Evolutionary conservation across 2,888 invertebrate genomes (phyloP).

Genomic region (Antheraea assamensis): DNA sequence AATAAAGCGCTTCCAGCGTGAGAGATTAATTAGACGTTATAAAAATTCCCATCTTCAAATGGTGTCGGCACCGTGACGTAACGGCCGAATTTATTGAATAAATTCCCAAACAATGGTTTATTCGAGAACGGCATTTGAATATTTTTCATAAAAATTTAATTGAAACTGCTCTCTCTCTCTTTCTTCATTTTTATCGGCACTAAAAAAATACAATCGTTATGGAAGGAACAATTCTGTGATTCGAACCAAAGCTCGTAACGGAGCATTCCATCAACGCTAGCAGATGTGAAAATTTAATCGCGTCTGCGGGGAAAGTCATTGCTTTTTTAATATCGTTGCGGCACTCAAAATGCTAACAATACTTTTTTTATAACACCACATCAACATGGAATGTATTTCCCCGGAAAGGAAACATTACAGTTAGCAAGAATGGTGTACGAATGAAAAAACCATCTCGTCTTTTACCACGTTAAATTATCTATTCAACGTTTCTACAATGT

Average conservation of each 20-base stretch:
- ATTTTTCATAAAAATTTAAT: conserved; percentile 29
- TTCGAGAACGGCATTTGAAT: conserved; percentile 25
- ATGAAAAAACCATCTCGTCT: no score
- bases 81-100: conserved; percentile 29
- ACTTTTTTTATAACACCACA: conserved; percentile 31
- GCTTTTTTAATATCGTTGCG: conserved; percentile 35
- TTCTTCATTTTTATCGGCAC: conserved; percentile 10
- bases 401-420: not conserved
- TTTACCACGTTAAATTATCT: no score
- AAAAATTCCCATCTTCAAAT: conserved; percentile 25
- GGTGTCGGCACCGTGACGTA: conserved; percentile 15
- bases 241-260: conserved; percentile 5
- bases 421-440: not conserved
- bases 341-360: conserved; percentile 25
- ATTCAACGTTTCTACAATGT: no score
- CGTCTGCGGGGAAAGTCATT: conserved; percentile 29
- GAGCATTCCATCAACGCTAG: conserved; percentile 12
- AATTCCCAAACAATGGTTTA: conserved; percentile 28
- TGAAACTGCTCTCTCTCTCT: conserved; percentile 20
- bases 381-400: not conserved
- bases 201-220: conserved; percentile 12
- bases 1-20: not conserved
- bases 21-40: conserved; percentile 32
- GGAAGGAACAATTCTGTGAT: conserved; percentile 7
- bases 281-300: conserved; percentile 34